Percentiles rank a stretch among this genome's conserved stretches.
These are phyloP conservation scores for Danio kyathit DNA, from an alignment of 2,797 vertebrate species.

Conservation along the genomic window DNA sequence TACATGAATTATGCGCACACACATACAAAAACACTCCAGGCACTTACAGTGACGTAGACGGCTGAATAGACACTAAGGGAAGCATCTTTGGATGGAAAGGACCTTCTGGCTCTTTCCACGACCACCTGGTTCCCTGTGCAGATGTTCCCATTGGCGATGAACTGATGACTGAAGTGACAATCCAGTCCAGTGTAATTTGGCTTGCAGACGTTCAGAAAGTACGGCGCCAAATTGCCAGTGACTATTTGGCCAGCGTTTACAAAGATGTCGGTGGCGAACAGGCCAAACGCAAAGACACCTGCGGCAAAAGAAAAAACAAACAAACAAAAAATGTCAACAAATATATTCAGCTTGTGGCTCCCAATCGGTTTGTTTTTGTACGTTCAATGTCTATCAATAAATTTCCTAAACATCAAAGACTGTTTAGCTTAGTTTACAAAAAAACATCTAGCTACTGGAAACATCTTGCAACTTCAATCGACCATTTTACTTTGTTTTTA, in stretches of 20 bases:
- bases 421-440: too few species aligned
- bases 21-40: neutral
- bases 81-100: constrained; percentile 97
- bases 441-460: too few species aligned
- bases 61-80: constrained; percentile 96
- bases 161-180: constrained; percentile 90
- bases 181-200: constrained; percentile 94
- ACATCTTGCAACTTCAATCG: too few species aligned
- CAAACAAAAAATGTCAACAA: neutral
- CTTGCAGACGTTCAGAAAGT: constrained; percentile 96
- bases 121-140: constrained; percentile 90
- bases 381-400: too few species aligned
- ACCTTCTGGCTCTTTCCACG: constrained; percentile 91
- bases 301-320: constrained; percentile 34
- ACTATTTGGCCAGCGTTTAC: constrained; percentile 97
- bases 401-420: too few species aligned
- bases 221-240: constrained; percentile 93
- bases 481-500: too few species aligned
- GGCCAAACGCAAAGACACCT: constrained; percentile 98
- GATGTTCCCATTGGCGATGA: constrained; percentile 91
- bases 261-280: constrained; percentile 98
- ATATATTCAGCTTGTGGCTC: constrained; percentile 7
- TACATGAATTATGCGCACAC: neutral
- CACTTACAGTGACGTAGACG: constrained; percentile 93
- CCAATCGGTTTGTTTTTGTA: neutral